These are phyloP conservation scores for Gila robusta DNA, from an alignment of 2,797 vertebrate species.

Conservation along the genomic window DNA sequence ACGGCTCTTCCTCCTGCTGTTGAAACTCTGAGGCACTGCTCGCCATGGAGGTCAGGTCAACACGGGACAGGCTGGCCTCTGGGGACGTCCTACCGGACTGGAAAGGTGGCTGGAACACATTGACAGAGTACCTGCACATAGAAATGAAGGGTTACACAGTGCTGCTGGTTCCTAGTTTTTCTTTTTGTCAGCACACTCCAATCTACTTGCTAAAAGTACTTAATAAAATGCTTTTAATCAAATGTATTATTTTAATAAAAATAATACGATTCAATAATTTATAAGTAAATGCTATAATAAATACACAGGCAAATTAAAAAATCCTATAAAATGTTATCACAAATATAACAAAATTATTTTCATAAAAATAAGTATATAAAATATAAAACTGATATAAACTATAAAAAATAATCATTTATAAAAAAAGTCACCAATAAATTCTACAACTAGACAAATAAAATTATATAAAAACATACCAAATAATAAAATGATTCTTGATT, in stretches of 20 bases:
- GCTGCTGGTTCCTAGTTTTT: neutral
- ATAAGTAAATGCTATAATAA: neutral
- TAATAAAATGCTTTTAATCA: neutral
- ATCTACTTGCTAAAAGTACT: neutral
- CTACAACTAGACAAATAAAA: neutral
- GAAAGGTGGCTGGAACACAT: slow-evolving; percentile 97
- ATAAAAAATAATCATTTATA: neutral
- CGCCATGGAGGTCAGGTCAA: slow-evolving; percentile 72
- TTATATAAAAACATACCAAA: neutral
- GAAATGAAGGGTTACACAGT: neutral
- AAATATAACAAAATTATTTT: neutral
- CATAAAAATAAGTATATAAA: neutral
- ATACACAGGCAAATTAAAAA: neutral
- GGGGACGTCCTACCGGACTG: slow-evolving; percentile 90
- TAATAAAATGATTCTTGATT: neutral
- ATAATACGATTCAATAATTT: neutral
- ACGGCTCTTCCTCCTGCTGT: slow-evolving; percentile 70
- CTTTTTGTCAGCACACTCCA: too few relatives aligned
- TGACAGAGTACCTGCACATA: slow-evolving; percentile 89
- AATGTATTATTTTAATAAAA: neutral
- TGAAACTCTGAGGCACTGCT: slow-evolving; percentile 69
- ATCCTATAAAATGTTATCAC: neutral
- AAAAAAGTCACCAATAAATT: neutral
- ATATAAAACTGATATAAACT: neutral
- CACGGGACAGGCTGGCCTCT: slow-evolving; percentile 77